Conservation (phyloP, 2,888 invertebrate species). For the Synergus itoensis region DNA sequence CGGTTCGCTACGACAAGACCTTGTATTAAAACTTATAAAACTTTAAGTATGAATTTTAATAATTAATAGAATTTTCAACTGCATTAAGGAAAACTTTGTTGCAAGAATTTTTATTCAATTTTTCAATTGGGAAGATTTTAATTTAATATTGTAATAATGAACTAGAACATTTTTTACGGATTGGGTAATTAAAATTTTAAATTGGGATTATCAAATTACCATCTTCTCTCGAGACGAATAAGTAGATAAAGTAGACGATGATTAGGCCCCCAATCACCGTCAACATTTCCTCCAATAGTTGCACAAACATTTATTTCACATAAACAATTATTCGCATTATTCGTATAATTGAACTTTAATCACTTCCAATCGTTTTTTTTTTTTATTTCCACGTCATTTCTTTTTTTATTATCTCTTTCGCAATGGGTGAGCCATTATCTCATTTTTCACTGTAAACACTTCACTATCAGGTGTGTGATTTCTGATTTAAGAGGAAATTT, state of each 20-base stretch:
- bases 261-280: slow-evolving; percentile 72
- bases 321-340: slow-evolving; percentile 7
- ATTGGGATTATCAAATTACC: slow-evolving; percentile 61
- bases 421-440: slow-evolving; percentile 4
- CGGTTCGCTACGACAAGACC: not conserved
- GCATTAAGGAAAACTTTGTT: too few relatives aligned
- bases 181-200: not conserved
- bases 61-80: not conserved
- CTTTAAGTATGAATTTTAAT: not conserved
- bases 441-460: slow-evolving; percentile 27
- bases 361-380: slow-evolving; percentile 17
- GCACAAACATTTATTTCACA: slow-evolving; percentile 67
- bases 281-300: slow-evolving; percentile 71
- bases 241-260: slow-evolving; percentile 71
- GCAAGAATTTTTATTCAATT: too few relatives aligned
- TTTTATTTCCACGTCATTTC: slow-evolving; percentile 19
- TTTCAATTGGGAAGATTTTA: too few relatives aligned
- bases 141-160: too few relatives aligned
- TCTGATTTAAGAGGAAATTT: not conserved
- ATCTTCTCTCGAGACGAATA: slow-evolving; percentile 66
- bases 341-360: slow-evolving; percentile 21
- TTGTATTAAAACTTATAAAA: not conserved
- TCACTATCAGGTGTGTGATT: not conserved
- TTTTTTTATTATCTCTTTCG: slow-evolving; percentile 19
- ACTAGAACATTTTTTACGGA: not conserved